Conservation (phyloP, 2,113 vertebrate species). For the Erythrocebus patas region DNA sequence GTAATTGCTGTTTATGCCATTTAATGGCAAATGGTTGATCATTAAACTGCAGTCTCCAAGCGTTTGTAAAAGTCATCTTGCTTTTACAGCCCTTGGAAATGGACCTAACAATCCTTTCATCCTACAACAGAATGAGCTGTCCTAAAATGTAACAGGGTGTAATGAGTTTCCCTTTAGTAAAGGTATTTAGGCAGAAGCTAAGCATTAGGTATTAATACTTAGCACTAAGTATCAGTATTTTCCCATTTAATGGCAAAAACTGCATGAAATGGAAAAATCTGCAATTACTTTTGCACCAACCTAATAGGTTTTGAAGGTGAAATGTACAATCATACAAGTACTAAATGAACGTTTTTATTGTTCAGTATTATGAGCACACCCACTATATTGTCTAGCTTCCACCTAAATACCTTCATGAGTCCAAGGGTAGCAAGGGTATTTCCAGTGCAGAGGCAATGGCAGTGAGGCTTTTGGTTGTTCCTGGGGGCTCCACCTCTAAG, state of each 20-base stretch:
- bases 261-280: too few relatives aligned
- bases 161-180: slow-evolving; percentile 53
- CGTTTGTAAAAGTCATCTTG: neutral
- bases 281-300: too few relatives aligned
- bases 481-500: too few relatives aligned
- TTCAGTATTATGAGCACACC: slow-evolving; percentile 24
- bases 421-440: too few relatives aligned
- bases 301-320: neutral
- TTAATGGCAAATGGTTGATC: neutral
- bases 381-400: neutral
- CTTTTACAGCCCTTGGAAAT: slow-evolving; percentile 16
- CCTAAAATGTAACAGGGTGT: neutral
- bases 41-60: slow-evolving; percentile 20
- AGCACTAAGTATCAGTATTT: too few relatives aligned
- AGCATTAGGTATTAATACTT: neutral
- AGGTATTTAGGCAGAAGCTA: neutral
- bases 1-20: too few relatives aligned
- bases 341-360: slow-evolving; percentile 42
- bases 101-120: slow-evolving; percentile 35
- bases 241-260: too few relatives aligned
- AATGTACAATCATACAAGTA: neutral
- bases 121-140: slow-evolving; percentile 46
- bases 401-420: neutral
- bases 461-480: too few relatives aligned
- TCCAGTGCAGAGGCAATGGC: too few relatives aligned